These are phyloP conservation scores for Chromobotia macracanthus DNA, from an alignment of 2,797 vertebrate species.

Conservation along the genomic window DNA sequence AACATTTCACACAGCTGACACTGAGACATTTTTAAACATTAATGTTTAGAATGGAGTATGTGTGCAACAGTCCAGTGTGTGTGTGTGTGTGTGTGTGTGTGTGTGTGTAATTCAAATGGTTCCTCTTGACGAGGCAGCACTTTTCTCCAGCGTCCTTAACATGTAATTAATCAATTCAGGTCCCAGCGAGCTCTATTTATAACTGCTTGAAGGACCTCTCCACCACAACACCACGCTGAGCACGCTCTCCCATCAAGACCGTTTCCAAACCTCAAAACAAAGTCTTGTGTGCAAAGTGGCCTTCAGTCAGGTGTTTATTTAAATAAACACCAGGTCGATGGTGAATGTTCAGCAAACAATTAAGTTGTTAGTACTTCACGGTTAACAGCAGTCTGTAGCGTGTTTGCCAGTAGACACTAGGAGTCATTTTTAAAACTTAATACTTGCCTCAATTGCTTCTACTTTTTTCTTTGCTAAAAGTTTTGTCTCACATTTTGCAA, in stretches of 20 bases:
- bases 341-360: conserved; percentile 12
- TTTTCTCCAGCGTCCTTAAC: conserved; percentile 70
- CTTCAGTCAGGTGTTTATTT: conserved; percentile 11
- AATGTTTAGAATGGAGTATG: neutral
- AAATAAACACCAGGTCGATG: neutral
- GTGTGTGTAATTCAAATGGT: conserved; percentile 69
- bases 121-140: conserved; percentile 63
- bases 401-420: neutral
- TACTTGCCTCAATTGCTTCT: neutral
- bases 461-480: neutral
- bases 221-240: conserved; percentile 9
- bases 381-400: neutral
- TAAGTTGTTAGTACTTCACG: neutral
- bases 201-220: conserved; percentile 45
- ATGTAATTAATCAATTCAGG: conserved; percentile 77
- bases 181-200: conserved; percentile 70
- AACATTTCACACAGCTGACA: conserved; percentile 14
- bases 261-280: neutral
- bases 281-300: conserved; percentile 12
- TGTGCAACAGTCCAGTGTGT: neutral
- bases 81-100: conserved; percentile 2
- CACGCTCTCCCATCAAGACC: neutral
- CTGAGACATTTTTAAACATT: neutral
- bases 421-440: neutral
- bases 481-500: neutral